Conservation (phyloP, 2,888 invertebrate genomes). For the Cacoxenus indagator region DNA sequence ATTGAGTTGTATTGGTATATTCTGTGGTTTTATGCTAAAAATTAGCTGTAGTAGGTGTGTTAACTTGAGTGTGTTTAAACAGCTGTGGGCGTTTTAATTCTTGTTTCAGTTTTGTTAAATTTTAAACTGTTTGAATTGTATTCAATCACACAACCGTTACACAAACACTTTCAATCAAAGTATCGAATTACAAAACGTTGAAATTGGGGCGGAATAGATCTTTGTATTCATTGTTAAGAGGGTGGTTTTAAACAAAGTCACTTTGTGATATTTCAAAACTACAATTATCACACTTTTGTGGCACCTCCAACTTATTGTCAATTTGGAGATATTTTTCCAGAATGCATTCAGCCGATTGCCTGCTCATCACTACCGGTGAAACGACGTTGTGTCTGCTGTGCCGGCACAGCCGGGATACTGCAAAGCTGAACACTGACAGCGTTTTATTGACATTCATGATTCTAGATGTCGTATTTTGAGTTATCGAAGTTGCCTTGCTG, state of each 20-base stretch:
- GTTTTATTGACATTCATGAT: constrained; percentile 59
- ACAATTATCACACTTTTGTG: no score
- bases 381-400: no score
- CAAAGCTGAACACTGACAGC: no score
- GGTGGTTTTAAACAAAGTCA: no score
- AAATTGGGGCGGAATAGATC: constrained; percentile 28
- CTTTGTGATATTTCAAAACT: no score
- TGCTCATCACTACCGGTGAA: no score
- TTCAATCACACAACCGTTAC: constrained; percentile 43
- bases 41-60: background rate
- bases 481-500: background rate
- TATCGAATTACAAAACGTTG: constrained; percentile 61
- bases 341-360: no score
- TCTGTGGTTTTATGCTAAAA: background rate
- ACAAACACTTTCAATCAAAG: constrained; percentile 56
- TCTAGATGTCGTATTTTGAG: constrained; percentile 50
- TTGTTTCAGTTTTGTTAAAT: constrained; percentile 44
- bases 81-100: constrained; percentile 41
- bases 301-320: no score
- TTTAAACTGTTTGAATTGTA: constrained; percentile 31
- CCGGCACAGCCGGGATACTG: no score
- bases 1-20: background rate
- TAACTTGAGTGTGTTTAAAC: constrained; percentile 41
- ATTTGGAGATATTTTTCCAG: no score
- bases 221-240: background rate